phyloP scores from a whole-genome alignment of 2,797 vertebrate genomes.

The Poeciliopsis infans region DNA sequence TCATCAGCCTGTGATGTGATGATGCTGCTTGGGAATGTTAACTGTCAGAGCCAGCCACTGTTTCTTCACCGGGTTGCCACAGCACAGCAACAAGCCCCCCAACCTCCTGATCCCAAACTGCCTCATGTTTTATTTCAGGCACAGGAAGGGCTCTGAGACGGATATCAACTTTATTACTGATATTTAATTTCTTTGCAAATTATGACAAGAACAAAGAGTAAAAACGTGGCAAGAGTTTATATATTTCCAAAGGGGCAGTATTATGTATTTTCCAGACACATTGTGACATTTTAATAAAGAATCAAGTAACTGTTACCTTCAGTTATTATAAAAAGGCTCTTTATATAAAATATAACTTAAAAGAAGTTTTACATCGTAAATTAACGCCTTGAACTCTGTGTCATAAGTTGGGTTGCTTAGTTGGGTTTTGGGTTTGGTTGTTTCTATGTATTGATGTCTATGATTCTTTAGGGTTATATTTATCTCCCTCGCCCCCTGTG shows the following conservation, averaged over 20 bases:
- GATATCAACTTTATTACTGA: background rate
- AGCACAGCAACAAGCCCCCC: slow-evolving; percentile 24
- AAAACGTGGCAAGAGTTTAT: background rate
- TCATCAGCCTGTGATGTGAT: slow-evolving; percentile 12
- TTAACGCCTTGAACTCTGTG: too few relatives aligned
- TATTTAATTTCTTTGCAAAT: background rate
- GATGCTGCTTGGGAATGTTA: slow-evolving; percentile 22
- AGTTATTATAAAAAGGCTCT: too few relatives aligned
- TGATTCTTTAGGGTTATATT: too few relatives aligned
- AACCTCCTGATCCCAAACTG: background rate
- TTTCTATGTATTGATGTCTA: too few relatives aligned
- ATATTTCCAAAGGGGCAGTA: background rate
- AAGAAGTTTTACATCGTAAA: too few relatives aligned
- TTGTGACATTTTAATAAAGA: too few relatives aligned
- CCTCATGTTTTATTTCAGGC: background rate
- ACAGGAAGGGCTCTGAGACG: background rate
- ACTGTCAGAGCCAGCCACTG: slow-evolving; percentile 38
- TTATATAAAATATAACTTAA: too few relatives aligned
- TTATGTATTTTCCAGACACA: too few relatives aligned
- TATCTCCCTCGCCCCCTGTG: too few relatives aligned
- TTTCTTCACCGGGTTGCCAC: slow-evolving; percentile 66
- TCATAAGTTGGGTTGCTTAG: too few relatives aligned
- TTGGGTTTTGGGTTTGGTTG: too few relatives aligned
- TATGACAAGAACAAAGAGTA: background rate
- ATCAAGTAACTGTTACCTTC: too few relatives aligned